These are phyloP conservation scores for Ochlodes sylvanus DNA, from an alignment of 2,888 invertebrate species.

Conservation along the genomic window DNA sequence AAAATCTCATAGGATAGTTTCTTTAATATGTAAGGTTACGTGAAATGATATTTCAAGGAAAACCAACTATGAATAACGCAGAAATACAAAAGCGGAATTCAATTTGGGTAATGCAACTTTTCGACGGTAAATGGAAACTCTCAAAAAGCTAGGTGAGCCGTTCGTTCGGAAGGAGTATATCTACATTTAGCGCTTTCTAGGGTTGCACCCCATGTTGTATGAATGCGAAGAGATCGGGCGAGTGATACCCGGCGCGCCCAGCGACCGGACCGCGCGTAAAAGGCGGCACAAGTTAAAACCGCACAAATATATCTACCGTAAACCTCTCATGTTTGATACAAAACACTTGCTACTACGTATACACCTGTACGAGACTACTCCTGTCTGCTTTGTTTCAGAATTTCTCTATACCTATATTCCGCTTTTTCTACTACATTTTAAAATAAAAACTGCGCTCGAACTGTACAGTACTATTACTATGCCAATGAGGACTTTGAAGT, in stretches of 20 bases:
- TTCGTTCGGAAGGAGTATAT: slow-evolving; percentile 67
- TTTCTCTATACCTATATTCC: slow-evolving; percentile 10
- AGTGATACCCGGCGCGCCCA: slow-evolving; percentile 64
- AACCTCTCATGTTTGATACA: slow-evolving; percentile 37
- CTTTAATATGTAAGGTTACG: slow-evolving; percentile 6
- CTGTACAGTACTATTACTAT: neutral
- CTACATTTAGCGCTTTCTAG: slow-evolving; percentile 72
- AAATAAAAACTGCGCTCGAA: slow-evolving; percentile 9
- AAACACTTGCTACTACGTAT: slow-evolving; percentile 17
- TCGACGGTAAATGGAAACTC: slow-evolving; percentile 64
- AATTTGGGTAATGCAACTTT: slow-evolving; percentile 81
- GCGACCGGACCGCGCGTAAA: slow-evolving; percentile 53
- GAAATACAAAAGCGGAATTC: slow-evolving; percentile 66
- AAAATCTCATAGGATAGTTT: neutral
- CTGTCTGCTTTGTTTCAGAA: slow-evolving; percentile 30
- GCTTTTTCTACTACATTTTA: slow-evolving; percentile 15
- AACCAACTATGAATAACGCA: slow-evolving; percentile 39
- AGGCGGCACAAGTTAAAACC: slow-evolving; percentile 55
- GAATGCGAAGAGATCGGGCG: slow-evolving; percentile 78
- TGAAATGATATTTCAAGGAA: slow-evolving; percentile 32
- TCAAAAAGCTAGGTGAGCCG: slow-evolving; percentile 72
- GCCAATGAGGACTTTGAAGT: no score
- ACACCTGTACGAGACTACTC: slow-evolving; percentile 16
- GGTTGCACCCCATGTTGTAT: slow-evolving; percentile 67
- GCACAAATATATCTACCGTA: slow-evolving; percentile 55